Evolutionary conservation across 2,888 invertebrate genomes (phyloP), one percentile per base, ranked within the genome.

Genomic region (Apotomis capreana): DNA sequence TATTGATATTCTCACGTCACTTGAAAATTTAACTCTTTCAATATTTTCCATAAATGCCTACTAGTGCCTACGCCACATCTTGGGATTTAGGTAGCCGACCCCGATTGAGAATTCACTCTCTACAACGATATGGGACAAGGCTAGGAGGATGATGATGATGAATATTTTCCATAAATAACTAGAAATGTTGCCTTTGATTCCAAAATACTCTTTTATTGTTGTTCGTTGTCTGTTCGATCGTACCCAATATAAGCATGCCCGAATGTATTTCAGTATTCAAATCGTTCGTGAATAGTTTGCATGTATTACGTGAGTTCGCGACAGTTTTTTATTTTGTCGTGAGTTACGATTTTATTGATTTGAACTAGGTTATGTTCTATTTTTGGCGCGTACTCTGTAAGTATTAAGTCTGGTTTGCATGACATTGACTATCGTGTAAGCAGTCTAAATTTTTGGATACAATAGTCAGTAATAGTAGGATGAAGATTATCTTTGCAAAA

Each of bases 201-300:
- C 44, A 57, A 69, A 5, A 40, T 8, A 63, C 37, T 57, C 12
- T 67, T 67, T 68, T 60, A 62, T 70, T 72, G 72, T 68, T 59
- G 68, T 58, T 64, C 77, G 74, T 68, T 59, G 68, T 58, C 61
- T 77, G 74, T 69, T 75, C 70, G 71, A 79, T 58, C 49, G 84
- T 85, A 88, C 85, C 87, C 87, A 88, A 87, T 87, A 85, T 81
- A 84, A 71, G 78, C 75, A 74, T 75, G 78, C 78, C 77, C 68
- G 70, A 74, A 74, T 75, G 78, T 84, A 84, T 79, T 79, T 84
- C 82, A 79, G 80, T 81, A 85, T 87, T 85, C 80, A 80, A 83
- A 85, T 83, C 80, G 84, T 83, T 81, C 78, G 81, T 78, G 78
- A 83, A 83, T 83, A 79, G 82, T 84, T 86, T 84, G 86, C 87